phyloP scores from a whole-genome alignment of 1,140 invertebrate species.

The Bombyx mandarina region DNA sequence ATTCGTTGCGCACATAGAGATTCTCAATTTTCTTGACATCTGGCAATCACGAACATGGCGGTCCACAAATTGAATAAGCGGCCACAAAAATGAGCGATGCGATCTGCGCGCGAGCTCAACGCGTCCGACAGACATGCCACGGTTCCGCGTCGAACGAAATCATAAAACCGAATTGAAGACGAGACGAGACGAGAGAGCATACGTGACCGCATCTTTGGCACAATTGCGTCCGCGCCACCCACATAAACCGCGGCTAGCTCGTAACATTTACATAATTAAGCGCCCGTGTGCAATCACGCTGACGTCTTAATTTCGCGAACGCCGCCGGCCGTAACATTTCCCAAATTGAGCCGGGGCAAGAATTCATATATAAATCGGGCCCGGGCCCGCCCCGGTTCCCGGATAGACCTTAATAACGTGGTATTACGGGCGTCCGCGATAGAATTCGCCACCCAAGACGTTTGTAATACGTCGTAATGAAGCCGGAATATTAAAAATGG shows the following conservation, averaged over 20 bases:
- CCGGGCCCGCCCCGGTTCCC: conserved; percentile 40
- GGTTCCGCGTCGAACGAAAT: conserved; percentile 21
- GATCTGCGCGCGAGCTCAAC: no score
- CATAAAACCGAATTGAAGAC: conserved; percentile 43
- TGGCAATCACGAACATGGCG: no score
- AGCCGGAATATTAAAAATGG: conserved; percentile 70
- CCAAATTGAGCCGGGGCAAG: conserved; percentile 68
- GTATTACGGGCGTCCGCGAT: conserved; percentile 66
- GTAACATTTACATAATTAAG: conserved; percentile 70
- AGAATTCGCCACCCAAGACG: conserved; percentile 70
- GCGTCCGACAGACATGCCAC: no score
- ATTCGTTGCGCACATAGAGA: no score
- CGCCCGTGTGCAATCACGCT: conserved; percentile 62
- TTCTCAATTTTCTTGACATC: no score
- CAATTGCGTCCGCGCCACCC: conserved; percentile 39
- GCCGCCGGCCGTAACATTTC: conserved; percentile 64
- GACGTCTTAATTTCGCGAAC: conserved; percentile 68
- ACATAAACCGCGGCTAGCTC: conserved; percentile 45
- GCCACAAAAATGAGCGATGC: no score
- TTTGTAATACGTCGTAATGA: conserved; percentile 68
- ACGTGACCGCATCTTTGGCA: conserved; percentile 54
- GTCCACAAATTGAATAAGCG: no score
- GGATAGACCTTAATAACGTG: conserved; percentile 50
- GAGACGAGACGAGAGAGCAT: conserved; percentile 56
- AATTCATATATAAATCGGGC: conserved; percentile 70